Conservation (phyloP, 2,113 vertebrate species). For the Phocoena phocoena region DNA sequence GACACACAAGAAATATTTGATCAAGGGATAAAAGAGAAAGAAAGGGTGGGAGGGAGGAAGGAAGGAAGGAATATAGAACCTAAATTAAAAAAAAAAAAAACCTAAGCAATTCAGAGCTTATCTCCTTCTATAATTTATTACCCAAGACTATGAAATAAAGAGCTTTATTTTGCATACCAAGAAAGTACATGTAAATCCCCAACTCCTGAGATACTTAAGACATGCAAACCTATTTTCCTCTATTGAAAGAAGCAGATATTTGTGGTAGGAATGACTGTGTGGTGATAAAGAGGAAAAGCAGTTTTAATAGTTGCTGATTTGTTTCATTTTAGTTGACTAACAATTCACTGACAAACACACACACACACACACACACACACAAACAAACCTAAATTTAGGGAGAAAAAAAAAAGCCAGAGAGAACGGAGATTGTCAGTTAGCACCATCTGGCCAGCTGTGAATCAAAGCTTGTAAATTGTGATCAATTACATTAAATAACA, state of each 20-base stretch:
- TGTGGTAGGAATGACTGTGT: not conserved
- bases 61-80: not conserved
- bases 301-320: not conserved
- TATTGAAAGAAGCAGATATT: not conserved
- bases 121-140: not conserved
- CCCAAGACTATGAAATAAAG: not conserved
- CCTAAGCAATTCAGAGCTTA: not conserved
- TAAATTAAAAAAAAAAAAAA: not conserved
- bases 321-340: not conserved
- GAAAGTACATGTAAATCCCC: not conserved
- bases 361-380: not conserved
- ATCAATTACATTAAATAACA: not conserved
- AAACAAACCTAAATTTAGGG: not conserved
- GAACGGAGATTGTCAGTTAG: not conserved
- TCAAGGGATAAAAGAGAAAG: not conserved
- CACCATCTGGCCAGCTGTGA: not conserved
- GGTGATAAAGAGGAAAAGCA: not conserved
- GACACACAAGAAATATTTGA: constrained; percentile 9
- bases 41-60: too few relatives aligned
- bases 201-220: not conserved
- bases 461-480: not conserved
- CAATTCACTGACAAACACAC: not conserved
- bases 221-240: not conserved
- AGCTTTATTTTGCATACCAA: not conserved
- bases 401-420: not conserved